Conservation (phyloP, 2,888 invertebrate genomes). For the Thera obeliscata region DNA sequence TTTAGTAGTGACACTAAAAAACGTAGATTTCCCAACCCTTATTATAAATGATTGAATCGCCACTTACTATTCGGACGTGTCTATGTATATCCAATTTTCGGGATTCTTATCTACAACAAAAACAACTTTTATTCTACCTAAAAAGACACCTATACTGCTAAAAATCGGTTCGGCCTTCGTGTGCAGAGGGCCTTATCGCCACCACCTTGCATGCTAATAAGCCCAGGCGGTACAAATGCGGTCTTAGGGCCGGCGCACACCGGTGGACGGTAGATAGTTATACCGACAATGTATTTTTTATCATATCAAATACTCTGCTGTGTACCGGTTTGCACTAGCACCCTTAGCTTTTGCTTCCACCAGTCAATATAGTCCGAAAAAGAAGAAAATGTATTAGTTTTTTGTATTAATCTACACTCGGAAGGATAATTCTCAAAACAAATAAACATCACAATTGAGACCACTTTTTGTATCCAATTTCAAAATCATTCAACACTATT, state of each 20-base stretch:
- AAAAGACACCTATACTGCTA: neutral
- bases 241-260: neutral
- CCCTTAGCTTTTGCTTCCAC: neutral
- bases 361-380: neutral
- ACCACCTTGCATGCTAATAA: constrained; percentile 13
- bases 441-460: neutral
- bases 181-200: neutral
- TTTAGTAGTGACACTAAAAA: neutral
- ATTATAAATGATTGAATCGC: constrained; percentile 8
- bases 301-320: too few relatives aligned
- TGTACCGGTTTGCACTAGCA: neutral
- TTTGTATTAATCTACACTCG: neutral
- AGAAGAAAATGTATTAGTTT: neutral
- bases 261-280: neutral
- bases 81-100: constrained; percentile 61
- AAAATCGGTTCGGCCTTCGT: neutral
- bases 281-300: too few relatives aligned
- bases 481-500: neutral
- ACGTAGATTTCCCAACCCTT: neutral
- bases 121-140: constrained; percentile 36
- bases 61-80: constrained; percentile 58
- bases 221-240: constrained; percentile 14
- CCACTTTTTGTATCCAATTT: neutral
- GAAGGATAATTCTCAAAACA: neutral
- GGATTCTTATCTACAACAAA: constrained; percentile 64